Conservation (phyloP, 2,113 vertebrate species). For the Tupaia chinensis region DNA sequence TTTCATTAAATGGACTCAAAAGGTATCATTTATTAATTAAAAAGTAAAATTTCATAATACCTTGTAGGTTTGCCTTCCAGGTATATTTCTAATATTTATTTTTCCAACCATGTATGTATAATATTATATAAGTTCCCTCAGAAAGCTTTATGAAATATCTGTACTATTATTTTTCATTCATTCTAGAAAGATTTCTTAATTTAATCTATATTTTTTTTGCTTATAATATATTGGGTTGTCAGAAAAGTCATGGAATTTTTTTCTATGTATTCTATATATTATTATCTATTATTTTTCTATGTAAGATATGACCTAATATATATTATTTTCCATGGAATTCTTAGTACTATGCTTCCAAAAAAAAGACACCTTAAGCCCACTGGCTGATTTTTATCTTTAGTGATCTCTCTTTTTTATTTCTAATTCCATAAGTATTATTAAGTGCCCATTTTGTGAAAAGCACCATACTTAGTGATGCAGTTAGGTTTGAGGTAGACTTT, state of each 20-base stretch:
- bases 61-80: background rate
- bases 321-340: background rate
- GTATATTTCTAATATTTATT: slow-evolving; percentile 20
- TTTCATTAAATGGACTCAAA: slow-evolving; percentile 25
- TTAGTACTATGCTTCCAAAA: background rate
- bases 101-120: background rate
- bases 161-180: background rate
- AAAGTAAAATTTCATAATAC: slow-evolving; percentile 18
- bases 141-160: background rate
- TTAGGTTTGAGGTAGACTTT: slow-evolving; percentile 53
- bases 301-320: no score
- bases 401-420: slow-evolving; percentile 39
- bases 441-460: slow-evolving; percentile 54
- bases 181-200: background rate
- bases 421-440: slow-evolving; percentile 59
- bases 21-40: slow-evolving; percentile 53
- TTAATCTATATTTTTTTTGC: background rate
- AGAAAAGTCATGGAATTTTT: background rate
- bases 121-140: background rate
- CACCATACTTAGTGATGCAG: slow-evolving; percentile 54
- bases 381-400: slow-evolving; percentile 34
- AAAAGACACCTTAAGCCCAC: slow-evolving; percentile 42
- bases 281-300: no score
- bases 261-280: background rate
- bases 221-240: background rate